These are phyloP conservation scores for Oxytorus armatus DNA, from an alignment of 2,888 invertebrate genomes.

Conservation along the genomic window DNA sequence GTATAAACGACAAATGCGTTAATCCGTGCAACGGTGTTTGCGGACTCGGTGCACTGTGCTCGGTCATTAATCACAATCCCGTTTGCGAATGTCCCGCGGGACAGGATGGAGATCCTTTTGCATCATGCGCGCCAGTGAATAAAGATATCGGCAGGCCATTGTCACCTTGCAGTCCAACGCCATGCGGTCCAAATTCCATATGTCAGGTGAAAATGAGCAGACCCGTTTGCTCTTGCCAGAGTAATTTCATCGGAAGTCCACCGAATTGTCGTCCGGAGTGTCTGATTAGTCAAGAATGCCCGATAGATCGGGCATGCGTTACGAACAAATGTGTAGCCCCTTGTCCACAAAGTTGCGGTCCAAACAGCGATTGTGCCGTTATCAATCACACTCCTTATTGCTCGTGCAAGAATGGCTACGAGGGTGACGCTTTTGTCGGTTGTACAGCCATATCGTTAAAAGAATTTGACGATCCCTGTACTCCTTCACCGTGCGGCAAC, in stretches of 20 bases:
- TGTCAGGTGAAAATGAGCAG: slow-evolving; percentile 92
- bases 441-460: slow-evolving; percentile 87
- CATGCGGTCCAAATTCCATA: slow-evolving; percentile 92
- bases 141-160: slow-evolving; percentile 68
- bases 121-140: slow-evolving; percentile 85
- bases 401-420: slow-evolving; percentile 90
- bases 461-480: slow-evolving; percentile 88
- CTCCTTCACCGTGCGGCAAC: slow-evolving; percentile 93
- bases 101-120: slow-evolving; percentile 93
- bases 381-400: slow-evolving; percentile 93
- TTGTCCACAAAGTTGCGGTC: slow-evolving; percentile 91
- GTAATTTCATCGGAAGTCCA: slow-evolving; percentile 92
- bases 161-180: slow-evolving; percentile 85
- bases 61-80: slow-evolving; percentile 93
- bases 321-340: slow-evolving; percentile 93
- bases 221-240: slow-evolving; percentile 92
- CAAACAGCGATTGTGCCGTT: slow-evolving; percentile 88
- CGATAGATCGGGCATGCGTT: slow-evolving; percentile 91
- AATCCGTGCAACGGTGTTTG: slow-evolving; percentile 95
- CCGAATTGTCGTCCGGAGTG: slow-evolving; percentile 94
- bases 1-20: slow-evolving; percentile 91
- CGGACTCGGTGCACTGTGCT: slow-evolving; percentile 91
- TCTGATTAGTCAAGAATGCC: slow-evolving; percentile 93
- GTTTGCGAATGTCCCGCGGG: slow-evolving; percentile 92
- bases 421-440: slow-evolving; percentile 94